A percentile compares a stretch with the other conserved stretches of the same genome.
phyloP scores from a whole-genome alignment of 2,797 vertebrate species.

The Erethizon dorsatum region DNA sequence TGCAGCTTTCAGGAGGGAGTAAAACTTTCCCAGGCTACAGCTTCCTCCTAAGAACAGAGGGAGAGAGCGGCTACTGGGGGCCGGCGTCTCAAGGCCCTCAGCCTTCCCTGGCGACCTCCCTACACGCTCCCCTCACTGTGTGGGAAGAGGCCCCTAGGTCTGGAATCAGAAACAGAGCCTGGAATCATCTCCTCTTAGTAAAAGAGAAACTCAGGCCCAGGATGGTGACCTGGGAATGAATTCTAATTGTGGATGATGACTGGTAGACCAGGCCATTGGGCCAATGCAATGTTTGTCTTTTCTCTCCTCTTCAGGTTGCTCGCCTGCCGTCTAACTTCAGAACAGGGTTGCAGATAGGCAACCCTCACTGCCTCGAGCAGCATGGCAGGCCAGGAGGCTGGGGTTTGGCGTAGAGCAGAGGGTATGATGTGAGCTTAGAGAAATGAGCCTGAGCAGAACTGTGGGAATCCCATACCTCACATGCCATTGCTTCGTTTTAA shows the following conservation, averaged over 20 bases:
- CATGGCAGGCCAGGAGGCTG: neutral
- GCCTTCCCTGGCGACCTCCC: neutral
- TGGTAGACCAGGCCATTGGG: neutral
- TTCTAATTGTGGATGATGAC: neutral
- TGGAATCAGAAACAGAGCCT: neutral
- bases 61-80: neutral
- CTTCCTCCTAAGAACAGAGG: neutral
- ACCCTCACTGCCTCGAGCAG: neutral
- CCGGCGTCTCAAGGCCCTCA: neutral
- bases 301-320: neutral
- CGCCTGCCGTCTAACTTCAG: neutral
- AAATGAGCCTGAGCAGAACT: neutral
- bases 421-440: neutral
- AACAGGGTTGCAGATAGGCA: neutral
- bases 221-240: neutral
- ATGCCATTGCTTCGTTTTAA: neutral
- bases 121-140: neutral
- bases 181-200: neutral
- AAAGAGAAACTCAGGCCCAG: neutral
- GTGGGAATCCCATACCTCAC: neutral
- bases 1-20: constrained; percentile 83
- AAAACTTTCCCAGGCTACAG: constrained; percentile 87
- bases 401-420: neutral
- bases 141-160: neutral
- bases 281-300: neutral